phyloP scores from a whole-genome alignment of 92 coral and sea anemone genomes.

The Heteractis magnifica region DNA sequence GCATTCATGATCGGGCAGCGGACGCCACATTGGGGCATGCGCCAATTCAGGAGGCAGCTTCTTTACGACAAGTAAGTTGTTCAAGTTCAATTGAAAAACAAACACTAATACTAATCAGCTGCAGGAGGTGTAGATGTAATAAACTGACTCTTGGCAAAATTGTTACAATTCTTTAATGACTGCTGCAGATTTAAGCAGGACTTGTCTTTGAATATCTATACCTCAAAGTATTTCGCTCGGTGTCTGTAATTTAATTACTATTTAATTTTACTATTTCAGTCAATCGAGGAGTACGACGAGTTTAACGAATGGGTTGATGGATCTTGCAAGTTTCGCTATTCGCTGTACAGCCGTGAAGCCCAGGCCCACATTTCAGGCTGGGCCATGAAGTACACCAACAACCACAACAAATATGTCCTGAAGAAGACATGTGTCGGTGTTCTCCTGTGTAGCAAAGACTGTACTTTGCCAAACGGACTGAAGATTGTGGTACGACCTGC shows the following conservation, averaged over 20 bases:
- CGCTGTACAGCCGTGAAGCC: constrained; percentile 89
- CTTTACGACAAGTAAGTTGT: constrained; percentile 16
- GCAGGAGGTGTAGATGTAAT: too few relatives aligned
- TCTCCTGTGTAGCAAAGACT: constrained; percentile 80
- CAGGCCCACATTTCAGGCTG: constrained; percentile 98
- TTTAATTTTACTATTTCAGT: constrained; percentile 19
- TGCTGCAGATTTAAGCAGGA: too few relatives aligned
- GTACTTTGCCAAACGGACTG: constrained; percentile 81
- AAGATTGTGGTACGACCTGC: constrained; percentile 95
- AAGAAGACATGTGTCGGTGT: constrained; percentile 99
- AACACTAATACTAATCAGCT: not conserved
- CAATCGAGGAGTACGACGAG: constrained; percentile 71
- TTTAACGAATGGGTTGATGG: constrained; percentile 97
- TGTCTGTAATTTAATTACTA: constrained; percentile 2
- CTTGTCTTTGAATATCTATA: too few relatives aligned
- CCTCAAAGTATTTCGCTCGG: too few relatives aligned
- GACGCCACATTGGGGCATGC: constrained; percentile 20
- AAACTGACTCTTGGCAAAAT: too few relatives aligned
- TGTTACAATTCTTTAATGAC: too few relatives aligned
- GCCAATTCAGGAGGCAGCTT: constrained; percentile 12
- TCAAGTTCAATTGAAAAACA: not conserved
- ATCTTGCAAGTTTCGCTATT: constrained; percentile 79
- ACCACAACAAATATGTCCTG: constrained; percentile 91
- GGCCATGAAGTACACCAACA: constrained; percentile 99
- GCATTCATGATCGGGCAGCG: constrained; percentile 23